Percentiles rank a stretch among this genome's conserved stretches.
phyloP scores from a whole-genome alignment of 2,113 vertebrate genomes.

The Cyanoramphus novaezelandiae region DNA sequence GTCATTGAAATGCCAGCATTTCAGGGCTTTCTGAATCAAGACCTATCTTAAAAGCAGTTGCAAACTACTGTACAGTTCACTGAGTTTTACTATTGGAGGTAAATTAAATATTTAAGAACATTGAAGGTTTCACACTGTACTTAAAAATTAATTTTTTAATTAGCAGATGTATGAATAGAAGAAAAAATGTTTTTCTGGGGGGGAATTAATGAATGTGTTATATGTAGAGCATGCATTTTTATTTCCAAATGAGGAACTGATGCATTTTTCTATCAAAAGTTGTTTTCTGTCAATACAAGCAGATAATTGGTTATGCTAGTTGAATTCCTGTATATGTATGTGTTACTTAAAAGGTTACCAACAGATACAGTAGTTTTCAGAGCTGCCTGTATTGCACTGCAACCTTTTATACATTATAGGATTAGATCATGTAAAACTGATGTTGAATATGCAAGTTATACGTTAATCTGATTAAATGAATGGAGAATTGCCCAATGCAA shows the following conservation, averaged over 20 bases:
- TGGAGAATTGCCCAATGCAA: slow-evolving; percentile 43
- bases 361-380: not conserved
- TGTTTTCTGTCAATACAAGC: not conserved
- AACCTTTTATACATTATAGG: not conserved
- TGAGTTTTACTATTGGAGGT: not conserved
- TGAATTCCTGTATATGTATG: not conserved
- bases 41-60: not conserved
- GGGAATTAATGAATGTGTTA: not conserved
- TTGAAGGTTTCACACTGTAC: not conserved
- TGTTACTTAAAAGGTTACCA: not conserved
- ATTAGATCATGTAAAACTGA: slow-evolving; percentile 8
- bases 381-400: not conserved
- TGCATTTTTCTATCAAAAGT: not conserved
- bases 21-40: not conserved
- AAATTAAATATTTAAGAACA: not conserved
- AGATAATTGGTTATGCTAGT: not conserved
- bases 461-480: slow-evolving; percentile 62
- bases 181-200: not conserved
- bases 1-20: not conserved
- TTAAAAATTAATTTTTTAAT: slow-evolving; percentile 38
- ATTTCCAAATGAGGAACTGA: not conserved
- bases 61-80: not conserved
- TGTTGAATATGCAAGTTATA: slow-evolving; percentile 57
- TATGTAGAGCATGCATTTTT: not conserved
- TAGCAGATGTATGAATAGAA: not conserved